Conservation (phyloP, 2,113 vertebrate species). For the Theropithecus gelada region DNA sequence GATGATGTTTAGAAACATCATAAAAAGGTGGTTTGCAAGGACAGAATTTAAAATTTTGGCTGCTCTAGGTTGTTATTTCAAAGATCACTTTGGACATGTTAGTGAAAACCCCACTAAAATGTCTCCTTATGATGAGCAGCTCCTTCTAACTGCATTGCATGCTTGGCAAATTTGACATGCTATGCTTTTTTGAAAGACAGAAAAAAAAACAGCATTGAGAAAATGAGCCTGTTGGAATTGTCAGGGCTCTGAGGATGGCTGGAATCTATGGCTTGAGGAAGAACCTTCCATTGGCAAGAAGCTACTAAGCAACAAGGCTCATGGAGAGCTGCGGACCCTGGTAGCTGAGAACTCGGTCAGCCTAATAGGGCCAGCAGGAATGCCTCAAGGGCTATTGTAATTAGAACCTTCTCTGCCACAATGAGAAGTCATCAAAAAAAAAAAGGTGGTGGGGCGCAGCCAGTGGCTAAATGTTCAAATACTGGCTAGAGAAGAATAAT, state of each 20-base stretch:
- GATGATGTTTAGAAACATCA: background rate
- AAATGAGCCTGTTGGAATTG: background rate
- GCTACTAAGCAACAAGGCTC: background rate
- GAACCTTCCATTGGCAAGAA: background rate
- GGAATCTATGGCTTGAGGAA: background rate
- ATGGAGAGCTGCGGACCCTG: too few relatives aligned
- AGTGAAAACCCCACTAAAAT: slow-evolving; percentile 17
- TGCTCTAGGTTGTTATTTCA: background rate
- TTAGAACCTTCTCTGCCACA: background rate
- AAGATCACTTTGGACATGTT: slow-evolving; percentile 26
- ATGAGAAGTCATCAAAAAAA: background rate
- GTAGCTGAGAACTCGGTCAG: background rate
- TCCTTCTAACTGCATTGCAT: background rate
- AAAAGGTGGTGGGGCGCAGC: too few relatives aligned
- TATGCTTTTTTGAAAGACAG: background rate
- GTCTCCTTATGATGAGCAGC: background rate
- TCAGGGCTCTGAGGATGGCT: background rate
- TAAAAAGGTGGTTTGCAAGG: slow-evolving; percentile 17
- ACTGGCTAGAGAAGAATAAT: background rate
- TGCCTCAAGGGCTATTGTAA: background rate
- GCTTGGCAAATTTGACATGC: background rate
- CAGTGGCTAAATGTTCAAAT: too few relatives aligned
- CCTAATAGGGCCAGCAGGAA: accelerated
- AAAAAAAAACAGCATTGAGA: background rate
- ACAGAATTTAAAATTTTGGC: slow-evolving; percentile 2